phyloP scores from a whole-genome alignment of 2,113 vertebrate genomes.

The Engystomops pustulosus region DNA sequence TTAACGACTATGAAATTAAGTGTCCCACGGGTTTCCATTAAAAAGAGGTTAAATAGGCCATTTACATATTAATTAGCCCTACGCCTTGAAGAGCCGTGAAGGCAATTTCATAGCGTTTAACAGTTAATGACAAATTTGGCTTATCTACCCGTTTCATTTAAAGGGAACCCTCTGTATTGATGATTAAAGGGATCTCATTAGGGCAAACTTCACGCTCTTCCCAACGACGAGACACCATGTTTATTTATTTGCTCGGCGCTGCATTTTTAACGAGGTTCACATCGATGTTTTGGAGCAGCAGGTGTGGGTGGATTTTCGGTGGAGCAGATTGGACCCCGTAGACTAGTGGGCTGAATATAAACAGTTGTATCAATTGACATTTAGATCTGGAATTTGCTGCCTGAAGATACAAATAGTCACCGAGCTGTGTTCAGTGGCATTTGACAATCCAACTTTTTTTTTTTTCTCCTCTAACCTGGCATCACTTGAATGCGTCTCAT shows the following conservation, averaged over 20 bases:
- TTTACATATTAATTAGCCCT: constrained; percentile 72
- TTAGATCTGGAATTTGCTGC: constrained; percentile 68
- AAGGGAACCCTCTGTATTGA: constrained; percentile 60
- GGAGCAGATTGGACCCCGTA: constrained; percentile 59
- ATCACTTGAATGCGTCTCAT: constrained; percentile 44
- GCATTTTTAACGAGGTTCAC: constrained; percentile 55
- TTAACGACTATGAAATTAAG: constrained; percentile 72
- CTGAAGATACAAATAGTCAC: constrained; percentile 60
- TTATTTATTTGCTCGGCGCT: constrained; percentile 64
- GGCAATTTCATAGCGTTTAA: constrained; percentile 66
- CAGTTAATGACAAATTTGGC: constrained; percentile 66
- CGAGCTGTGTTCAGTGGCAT: constrained; percentile 67
- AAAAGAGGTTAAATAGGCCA: constrained; percentile 70
- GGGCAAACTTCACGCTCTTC: constrained; percentile 63
- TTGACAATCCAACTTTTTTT: constrained; percentile 64
- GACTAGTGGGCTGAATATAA: constrained; percentile 65
- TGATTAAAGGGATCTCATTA: constrained; percentile 65
- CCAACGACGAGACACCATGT: constrained; percentile 56
- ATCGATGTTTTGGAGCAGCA: constrained; percentile 51
- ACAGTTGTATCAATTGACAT: constrained; percentile 67
- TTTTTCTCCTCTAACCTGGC: constrained; percentile 50
- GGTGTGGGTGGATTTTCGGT: constrained; percentile 58
- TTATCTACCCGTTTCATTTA: constrained; percentile 66
- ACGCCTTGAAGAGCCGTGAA: constrained; percentile 65
- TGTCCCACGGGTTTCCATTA: constrained; percentile 62